A percentile compares a stretch with the other conserved stretches of the same genome.
Evolutionary conservation across 2,113 vertebrate species (phyloP).

Genomic region (Brachyhypopomus occidentalis): DNA sequence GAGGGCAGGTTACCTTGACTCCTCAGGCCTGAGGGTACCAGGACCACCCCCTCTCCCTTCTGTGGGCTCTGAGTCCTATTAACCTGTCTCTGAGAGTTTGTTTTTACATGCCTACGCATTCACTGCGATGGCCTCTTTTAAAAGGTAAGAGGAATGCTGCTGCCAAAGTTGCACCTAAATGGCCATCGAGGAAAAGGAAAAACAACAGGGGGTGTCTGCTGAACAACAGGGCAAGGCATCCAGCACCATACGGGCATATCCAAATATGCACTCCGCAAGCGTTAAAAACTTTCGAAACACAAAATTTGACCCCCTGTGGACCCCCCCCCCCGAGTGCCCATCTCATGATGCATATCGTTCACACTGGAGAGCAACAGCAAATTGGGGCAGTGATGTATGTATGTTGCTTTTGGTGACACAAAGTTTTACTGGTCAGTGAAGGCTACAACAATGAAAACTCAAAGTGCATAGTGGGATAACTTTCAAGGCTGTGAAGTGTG

Average conservation of each 20-base stretch:
- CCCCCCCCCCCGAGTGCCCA: conserved; percentile 47
- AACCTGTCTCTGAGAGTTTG: conserved; percentile 63
- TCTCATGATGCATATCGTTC: conserved; percentile 64
- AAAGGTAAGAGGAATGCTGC: conserved; percentile 62
- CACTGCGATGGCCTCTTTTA: conserved; percentile 59
- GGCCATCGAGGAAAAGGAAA: conserved; percentile 63
- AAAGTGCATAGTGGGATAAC: neutral
- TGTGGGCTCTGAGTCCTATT: conserved; percentile 62
- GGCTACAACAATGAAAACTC: neutral
- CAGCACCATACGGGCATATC: conserved; percentile 60
- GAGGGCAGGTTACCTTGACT: conserved; percentile 45
- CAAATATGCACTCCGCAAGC: conserved; percentile 67
- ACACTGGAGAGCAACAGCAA: conserved; percentile 51
- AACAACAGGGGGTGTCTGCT: conserved; percentile 66
- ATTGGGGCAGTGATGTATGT: conserved; percentile 43
- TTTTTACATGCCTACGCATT: conserved; percentile 58
- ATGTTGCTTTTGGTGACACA: conserved; percentile 57
- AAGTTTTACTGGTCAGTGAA: conserved; percentile 41
- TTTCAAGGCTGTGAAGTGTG: neutral
- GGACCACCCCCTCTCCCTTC: conserved; percentile 8
- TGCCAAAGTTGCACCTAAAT: conserved; percentile 64
- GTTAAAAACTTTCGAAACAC: conserved; percentile 68
- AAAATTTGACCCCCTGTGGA: conserved; percentile 63
- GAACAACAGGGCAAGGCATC: conserved; percentile 63
- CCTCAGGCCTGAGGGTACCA: conserved; percentile 39